Percentiles rank a stretch among this genome's conserved stretches.
Conservation (phyloP, 2,797 vertebrate genomes). For the Parauchenoglanis ngamensis region DNA sequence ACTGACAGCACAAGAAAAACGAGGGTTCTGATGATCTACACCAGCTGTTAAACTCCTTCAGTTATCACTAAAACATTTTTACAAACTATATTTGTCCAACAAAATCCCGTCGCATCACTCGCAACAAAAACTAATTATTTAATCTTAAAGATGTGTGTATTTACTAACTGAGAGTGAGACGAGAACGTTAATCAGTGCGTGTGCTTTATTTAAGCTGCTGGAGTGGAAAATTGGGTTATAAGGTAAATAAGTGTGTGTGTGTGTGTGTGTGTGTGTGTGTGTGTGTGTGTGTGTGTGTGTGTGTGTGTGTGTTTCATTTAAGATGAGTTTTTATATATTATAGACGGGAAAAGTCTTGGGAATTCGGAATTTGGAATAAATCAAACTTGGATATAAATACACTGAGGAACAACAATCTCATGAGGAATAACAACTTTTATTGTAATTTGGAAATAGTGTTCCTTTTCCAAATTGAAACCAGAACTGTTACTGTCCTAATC, state of each 20-base stretch:
- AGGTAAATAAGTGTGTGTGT: background rate
- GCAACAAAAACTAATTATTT: background rate
- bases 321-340: background rate
- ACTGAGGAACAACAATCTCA: background rate
- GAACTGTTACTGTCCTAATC: background rate
- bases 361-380: constrained; percentile 5
- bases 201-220: constrained; percentile 4
- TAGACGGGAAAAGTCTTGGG: background rate
- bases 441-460: background rate
- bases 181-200: background rate
- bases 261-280: constrained; percentile 10
- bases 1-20: background rate
- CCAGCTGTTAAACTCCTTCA: background rate
- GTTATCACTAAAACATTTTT: background rate
- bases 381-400: constrained; percentile 10
- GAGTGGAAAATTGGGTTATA: constrained; percentile 46
- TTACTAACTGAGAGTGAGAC: background rate
- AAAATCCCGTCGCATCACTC: background rate
- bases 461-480: background rate
- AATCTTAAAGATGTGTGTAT: background rate
- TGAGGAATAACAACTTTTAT: background rate
- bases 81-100: background rate
- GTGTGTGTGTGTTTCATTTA: background rate
- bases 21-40: background rate
- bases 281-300: constrained; percentile 11